Conservation (phyloP, 2,113 vertebrate species). For the Gopherus flavomarginatus region DNA sequence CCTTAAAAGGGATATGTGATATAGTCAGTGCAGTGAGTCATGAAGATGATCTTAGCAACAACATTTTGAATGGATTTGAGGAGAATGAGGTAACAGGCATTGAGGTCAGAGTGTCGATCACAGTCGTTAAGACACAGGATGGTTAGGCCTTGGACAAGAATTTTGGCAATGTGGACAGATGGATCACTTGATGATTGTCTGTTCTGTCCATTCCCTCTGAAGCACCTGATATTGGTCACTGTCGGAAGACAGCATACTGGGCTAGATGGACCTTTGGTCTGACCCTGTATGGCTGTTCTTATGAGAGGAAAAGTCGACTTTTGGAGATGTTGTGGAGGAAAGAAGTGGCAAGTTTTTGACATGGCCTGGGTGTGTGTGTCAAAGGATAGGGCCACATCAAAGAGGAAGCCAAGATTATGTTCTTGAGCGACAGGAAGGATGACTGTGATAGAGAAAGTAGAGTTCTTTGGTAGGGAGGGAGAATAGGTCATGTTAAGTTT, state of each 20-base stretch:
- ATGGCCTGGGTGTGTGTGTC: background rate
- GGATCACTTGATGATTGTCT: too few species aligned
- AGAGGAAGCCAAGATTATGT: background rate
- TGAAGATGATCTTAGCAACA: background rate
- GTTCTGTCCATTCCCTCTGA: too few species aligned
- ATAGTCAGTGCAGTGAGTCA: background rate
- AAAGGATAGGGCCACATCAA: background rate
- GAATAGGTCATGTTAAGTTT: background rate
- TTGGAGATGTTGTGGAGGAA: background rate
- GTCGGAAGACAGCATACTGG: too few species aligned
- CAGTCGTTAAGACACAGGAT: background rate
- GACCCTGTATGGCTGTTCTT: too few species aligned
- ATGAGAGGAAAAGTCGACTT: background rate
- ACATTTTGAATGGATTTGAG: background rate
- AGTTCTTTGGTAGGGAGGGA: background rate
- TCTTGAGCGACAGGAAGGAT: background rate
- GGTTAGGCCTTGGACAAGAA: background rate
- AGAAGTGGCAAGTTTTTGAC: background rate
- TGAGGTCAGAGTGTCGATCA: background rate
- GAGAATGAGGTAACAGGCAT: background rate
- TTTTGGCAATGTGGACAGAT: background rate
- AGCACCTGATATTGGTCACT: too few species aligned
- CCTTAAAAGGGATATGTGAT: background rate
- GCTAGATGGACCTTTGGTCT: too few species aligned
- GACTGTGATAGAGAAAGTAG: background rate